These are phyloP conservation scores for Holacanthella duospinosa DNA, from an alignment of 2,888 invertebrate species.

Conservation along the genomic window DNA sequence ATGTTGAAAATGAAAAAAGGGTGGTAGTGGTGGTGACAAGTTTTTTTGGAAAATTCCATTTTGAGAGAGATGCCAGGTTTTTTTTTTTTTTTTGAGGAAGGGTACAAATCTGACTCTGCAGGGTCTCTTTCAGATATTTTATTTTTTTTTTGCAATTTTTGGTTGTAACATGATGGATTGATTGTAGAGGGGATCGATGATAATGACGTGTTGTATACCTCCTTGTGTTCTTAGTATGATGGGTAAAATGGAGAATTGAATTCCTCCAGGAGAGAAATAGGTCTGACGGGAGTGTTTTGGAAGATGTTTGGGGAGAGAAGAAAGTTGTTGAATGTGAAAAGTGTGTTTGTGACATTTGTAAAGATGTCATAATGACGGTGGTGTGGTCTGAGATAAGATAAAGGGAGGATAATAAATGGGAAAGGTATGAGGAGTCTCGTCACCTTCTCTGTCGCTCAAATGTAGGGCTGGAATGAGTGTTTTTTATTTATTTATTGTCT, in stretches of 20 bases:
- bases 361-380: slow-evolving; percentile 25
- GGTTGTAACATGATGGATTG: background rate
- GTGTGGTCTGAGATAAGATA: background rate
- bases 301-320: background rate
- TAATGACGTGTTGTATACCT: background rate
- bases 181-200: background rate
- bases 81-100: no score
- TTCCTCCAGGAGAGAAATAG: no score
- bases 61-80: background rate
- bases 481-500: background rate
- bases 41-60: background rate
- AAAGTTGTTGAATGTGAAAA: slow-evolving; percentile 14
- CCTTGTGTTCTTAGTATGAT: no score
- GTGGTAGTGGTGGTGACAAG: background rate
- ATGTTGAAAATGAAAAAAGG: no score
- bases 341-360: slow-evolving; percentile 25
- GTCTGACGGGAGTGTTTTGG: background rate
- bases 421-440: background rate
- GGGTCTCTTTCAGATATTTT: background rate
- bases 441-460: background rate
- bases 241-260: background rate
- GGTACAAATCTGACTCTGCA: background rate
- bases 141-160: background rate
- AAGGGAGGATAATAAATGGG: background rate
- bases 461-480: background rate